Conservation (phyloP, 2,797 vertebrate species). For the Clangula hyemalis region DNA sequence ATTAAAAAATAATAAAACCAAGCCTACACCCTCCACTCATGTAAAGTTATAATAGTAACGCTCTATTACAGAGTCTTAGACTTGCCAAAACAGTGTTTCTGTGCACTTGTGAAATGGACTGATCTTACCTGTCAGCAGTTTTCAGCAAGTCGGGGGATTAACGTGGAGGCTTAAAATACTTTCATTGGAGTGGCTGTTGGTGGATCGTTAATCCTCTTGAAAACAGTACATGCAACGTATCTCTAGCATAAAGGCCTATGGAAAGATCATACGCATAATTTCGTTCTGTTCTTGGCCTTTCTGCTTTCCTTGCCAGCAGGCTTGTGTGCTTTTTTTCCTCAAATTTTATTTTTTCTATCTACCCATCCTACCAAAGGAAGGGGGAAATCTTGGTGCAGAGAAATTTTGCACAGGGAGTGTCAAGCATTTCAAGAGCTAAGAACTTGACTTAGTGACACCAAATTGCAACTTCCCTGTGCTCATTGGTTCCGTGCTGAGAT, state of each 20-base stretch:
- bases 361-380: neutral
- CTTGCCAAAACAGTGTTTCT: constrained; percentile 23
- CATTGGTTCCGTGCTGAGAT: neutral
- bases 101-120: constrained; percentile 39
- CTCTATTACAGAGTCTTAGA: neutral
- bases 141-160: constrained; percentile 47
- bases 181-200: constrained; percentile 25
- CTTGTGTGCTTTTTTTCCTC: neutral
- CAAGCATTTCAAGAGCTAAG: neutral
- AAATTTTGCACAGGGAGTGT: neutral
- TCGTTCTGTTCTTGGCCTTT: neutral
- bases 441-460: neutral
- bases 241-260: neutral
- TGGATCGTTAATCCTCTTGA: constrained; percentile 40
- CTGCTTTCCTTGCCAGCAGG: neutral
- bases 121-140: constrained; percentile 65
- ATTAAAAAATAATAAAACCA: neutral
- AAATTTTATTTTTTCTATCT: neutral
- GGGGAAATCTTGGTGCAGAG: neutral
- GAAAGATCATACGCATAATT: neutral
- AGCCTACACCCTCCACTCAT: neutral
- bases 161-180: constrained; percentile 39
- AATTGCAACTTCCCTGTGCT: neutral
- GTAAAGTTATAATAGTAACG: neutral
- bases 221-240: neutral